A percentile compares a stretch with the other conserved stretches of the same genome.
These are phyloP conservation scores for Oxytorus armatus DNA, from an alignment of 2,888 invertebrate genomes.

Conservation along the genomic window DNA sequence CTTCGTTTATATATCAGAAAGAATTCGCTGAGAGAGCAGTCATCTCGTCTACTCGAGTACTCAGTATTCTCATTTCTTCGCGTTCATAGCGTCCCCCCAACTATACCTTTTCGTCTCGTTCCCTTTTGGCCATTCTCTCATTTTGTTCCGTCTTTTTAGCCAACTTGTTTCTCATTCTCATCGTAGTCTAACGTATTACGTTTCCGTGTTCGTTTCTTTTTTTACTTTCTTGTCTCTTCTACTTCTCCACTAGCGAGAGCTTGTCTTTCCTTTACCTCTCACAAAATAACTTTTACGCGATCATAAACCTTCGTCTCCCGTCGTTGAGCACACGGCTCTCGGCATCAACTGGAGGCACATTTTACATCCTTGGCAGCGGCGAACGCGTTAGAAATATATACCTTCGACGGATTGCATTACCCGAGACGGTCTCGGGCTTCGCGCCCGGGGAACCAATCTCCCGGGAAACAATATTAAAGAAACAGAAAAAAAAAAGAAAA, in stretches of 20 bases:
- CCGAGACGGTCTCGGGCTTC: conserved; percentile 50
- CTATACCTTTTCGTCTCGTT: conserved; percentile 38
- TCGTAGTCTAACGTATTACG: conserved; percentile 44
- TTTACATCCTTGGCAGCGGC: conserved; percentile 51
- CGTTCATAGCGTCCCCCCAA: conserved; percentile 43
- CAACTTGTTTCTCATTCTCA: conserved; percentile 53
- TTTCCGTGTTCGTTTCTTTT: conserved; percentile 38
- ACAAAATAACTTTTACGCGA: conserved; percentile 68
- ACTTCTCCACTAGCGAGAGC: conserved; percentile 10
- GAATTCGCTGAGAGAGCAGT: conserved; percentile 40
- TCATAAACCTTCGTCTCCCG: conserved; percentile 70
- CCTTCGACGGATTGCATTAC: conserved; percentile 61
- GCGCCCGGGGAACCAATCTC: conserved; percentile 74
- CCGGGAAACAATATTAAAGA: conserved; percentile 73
- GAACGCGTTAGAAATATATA: conserved; percentile 62
- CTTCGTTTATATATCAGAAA: conserved; percentile 39
- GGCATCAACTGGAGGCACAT: conserved; percentile 59
- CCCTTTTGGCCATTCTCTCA: conserved; percentile 13
- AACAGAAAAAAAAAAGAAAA: conserved; percentile 69
- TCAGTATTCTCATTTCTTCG: conserved; percentile 26
- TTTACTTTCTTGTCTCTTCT: conserved; percentile 22
- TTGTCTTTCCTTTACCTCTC: conserved; percentile 57
- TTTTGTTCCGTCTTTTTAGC: conserved; percentile 37
- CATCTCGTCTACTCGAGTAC: conserved; percentile 55
- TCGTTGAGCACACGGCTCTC: conserved; percentile 49